These are phyloP conservation scores for Patiria miniata DNA, from an alignment of 35 echinoderm and acorn worm species.

Conservation along the genomic window DNA sequence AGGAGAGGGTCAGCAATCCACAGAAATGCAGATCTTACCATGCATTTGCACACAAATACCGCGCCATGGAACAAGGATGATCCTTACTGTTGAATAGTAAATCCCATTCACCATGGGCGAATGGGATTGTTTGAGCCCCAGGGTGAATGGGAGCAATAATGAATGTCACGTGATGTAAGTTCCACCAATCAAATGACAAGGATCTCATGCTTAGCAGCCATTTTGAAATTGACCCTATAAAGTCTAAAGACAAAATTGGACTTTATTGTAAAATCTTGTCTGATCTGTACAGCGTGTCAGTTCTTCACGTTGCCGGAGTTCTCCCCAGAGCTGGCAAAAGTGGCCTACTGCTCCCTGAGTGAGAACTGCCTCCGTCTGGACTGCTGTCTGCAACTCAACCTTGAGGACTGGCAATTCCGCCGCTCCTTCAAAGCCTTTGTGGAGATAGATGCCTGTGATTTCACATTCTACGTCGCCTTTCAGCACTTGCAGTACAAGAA, in stretches of 20 bases:
- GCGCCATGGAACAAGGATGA: no score
- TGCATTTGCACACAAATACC: no score
- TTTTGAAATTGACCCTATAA: no score
- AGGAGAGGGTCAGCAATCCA: no score
- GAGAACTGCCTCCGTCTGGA: slow-evolving; percentile 42
- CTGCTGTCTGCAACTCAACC: slow-evolving; percentile 7
- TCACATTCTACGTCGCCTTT: slow-evolving; percentile 35
- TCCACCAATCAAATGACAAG: no score
- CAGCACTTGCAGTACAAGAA: slow-evolving; percentile 23
- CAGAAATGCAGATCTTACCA: no score
- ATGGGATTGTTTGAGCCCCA: no score
- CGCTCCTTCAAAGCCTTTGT: slow-evolving; percentile 36
- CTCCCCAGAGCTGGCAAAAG: not conserved
- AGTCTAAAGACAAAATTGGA: not conserved
- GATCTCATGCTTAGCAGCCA: no score
- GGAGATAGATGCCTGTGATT: slow-evolving; percentile 44
- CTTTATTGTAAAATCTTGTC: not conserved
- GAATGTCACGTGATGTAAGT: no score
- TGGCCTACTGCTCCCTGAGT: slow-evolving; percentile 40
- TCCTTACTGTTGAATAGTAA: no score
- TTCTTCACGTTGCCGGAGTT: not conserved
- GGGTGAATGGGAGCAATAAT: no score
- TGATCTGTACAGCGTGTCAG: not conserved
- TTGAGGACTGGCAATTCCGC: not conserved
- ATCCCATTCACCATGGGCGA: no score